phyloP scores from a whole-genome alignment of 2,113 vertebrate species.

The Platysteira castanea region DNA sequence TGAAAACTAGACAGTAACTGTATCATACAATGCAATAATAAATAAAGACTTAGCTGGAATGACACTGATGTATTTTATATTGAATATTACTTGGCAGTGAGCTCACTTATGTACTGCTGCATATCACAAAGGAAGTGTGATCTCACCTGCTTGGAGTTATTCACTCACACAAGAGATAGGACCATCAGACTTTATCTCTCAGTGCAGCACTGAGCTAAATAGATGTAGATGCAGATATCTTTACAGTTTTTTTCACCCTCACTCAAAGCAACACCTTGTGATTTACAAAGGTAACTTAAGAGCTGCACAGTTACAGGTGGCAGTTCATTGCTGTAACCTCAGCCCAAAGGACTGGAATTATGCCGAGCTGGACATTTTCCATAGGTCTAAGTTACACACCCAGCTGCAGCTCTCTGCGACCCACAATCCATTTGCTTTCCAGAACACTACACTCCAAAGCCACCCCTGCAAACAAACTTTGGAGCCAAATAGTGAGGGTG shows the following conservation, averaged over 20 bases:
- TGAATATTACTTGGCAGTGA: conserved; percentile 66
- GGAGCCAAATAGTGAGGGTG: neutral
- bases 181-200: neutral
- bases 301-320: neutral
- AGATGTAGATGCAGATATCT: neutral
- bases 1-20: conserved; percentile 76
- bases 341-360: neutral
- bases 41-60: conserved; percentile 72
- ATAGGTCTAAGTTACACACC: neutral
- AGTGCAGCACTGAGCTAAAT: neutral
- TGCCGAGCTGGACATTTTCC: neutral
- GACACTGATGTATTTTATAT: conserved; percentile 70
- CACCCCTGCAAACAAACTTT: neutral
- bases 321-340: neutral
- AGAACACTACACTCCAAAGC: neutral
- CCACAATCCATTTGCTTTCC: neutral
- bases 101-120: conserved; percentile 43
- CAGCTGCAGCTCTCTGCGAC: neutral
- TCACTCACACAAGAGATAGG: neutral
- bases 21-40: conserved; percentile 67
- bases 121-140: neutral
- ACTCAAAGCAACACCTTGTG: neutral
- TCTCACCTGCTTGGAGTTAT: conserved; percentile 2
- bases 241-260: neutral
- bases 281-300: neutral